A percentile compares a stretch with the other conserved stretches of the same genome.
These are phyloP conservation scores for Tetramorium simillimum DNA, from an alignment of 1,140 invertebrate genomes.

Conservation along the genomic window DNA sequence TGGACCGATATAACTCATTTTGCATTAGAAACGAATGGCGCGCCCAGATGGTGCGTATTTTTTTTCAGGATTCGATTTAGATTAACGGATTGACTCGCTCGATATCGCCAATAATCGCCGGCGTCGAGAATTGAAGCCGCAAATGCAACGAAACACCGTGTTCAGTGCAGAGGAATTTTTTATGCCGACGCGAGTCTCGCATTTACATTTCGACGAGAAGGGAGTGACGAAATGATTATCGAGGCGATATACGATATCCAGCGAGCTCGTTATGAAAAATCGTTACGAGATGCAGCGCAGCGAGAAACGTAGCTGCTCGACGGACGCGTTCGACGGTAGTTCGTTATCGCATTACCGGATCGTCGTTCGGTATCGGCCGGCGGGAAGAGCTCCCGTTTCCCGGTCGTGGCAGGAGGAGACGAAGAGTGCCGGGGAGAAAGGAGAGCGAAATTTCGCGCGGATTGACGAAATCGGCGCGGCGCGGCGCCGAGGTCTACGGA, in stretches of 20 bases:
- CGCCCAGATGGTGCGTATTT: conserved; percentile 3
- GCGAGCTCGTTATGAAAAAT: conserved; percentile 50
- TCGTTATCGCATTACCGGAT: conserved; percentile 47
- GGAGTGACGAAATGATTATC: conserved; percentile 14
- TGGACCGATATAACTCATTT: conserved; percentile 17
- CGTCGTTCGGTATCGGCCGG: conserved; percentile 9
- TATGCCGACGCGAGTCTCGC: not conserved
- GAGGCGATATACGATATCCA: conserved; percentile 32
- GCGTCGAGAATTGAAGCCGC: conserved; percentile 10
- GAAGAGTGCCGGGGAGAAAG: not conserved
- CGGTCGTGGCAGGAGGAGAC: not conserved
- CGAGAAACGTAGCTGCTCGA: conserved; percentile 1
- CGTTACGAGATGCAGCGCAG: conserved; percentile 15
- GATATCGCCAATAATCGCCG: conserved; percentile 32
- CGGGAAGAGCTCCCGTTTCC: not conserved
- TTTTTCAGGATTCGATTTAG: conserved; percentile 21
- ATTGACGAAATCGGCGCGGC: conserved; percentile 8
- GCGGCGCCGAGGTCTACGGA: conserved; percentile 18
- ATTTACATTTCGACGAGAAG: not conserved
- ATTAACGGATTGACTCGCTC: conserved; percentile 25
- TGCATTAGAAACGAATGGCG: conserved; percentile 41
- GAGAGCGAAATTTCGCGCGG: not conserved
- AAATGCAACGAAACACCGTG: conserved; percentile 34
- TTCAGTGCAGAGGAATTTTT: conserved; percentile 36
- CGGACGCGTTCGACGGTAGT: conserved; percentile 11